phyloP scores from a whole-genome alignment of 2,113 vertebrate genomes.

The Uropsilus gracilis region DNA sequence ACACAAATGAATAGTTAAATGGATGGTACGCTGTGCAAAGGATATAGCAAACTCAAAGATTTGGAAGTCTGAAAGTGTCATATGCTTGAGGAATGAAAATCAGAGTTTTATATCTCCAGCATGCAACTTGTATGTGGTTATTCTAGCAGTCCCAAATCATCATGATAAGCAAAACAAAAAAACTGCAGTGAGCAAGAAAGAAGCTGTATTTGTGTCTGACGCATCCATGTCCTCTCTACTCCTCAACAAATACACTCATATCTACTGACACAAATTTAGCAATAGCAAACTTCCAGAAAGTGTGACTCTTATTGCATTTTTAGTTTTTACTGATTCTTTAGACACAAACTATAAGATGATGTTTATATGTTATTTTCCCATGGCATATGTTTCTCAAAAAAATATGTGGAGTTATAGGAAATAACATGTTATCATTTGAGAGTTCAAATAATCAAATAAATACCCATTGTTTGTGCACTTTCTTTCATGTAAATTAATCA shows the following conservation, averaged over 20 bases:
- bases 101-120: not conserved
- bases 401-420: not conserved
- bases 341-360: not conserved
- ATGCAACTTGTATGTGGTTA: not conserved
- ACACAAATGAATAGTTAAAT: not conserved
- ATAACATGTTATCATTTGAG: not conserved
- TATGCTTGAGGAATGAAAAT: not conserved
- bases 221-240: not conserved
- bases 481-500: constrained; percentile 6
- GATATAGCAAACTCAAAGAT: not conserved
- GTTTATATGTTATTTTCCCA: not conserved
- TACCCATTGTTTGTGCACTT: not conserved
- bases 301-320: not conserved
- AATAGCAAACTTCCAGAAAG: not conserved
- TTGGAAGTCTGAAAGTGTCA: not conserved
- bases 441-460: constrained; percentile 14
- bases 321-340: not conserved
- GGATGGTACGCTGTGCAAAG: not conserved
- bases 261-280: not conserved
- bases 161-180: not conserved
- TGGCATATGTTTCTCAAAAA: not conserved
- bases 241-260: not conserved
- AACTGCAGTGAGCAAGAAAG: not conserved
- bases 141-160: no score
- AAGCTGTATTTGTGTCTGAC: not conserved